Evolutionary conservation across 1,140 invertebrate species (phyloP), one percentile per base, ranked within the genome.

Genomic region (Hyles vespertilio): DNA sequence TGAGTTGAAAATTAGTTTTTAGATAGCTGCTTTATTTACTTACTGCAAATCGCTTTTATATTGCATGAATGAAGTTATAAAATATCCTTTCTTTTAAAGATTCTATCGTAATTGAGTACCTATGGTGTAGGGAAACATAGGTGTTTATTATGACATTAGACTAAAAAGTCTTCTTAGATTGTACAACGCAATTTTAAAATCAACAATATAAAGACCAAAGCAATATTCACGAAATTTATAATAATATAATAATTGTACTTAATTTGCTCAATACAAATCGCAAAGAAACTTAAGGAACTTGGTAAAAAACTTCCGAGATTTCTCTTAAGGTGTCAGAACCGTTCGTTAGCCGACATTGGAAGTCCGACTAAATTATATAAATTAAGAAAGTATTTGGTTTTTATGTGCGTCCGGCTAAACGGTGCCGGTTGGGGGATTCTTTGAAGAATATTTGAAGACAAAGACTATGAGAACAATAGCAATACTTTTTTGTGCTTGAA

Each of bases 321-420:
- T 58, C 58, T 22, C 55, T 59, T 47, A 54, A 70, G 69, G 69
- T 70, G 69, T 70, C 60, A 61, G 56, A 62, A 52, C 59, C 51
- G 57, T 70, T 70, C 62, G 61, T 68, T 68, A 70, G 57, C 34
- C 60, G 36, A 60, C 65, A 65, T 61, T 49, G 53, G 12, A n/a
- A 12, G 47, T 40, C 56, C 45, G 52, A 61, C 56, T 58, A 64
- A 70, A 64, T 70, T 63, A 61, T 61, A 64, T 51, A 67, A 67
- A 70, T 65, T 60, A 67, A 60, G 48, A 10, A 55, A 58, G 53
- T 56, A 63, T 63, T 66, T 58, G 51, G 45, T 70, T 66, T 65
- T 69, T 65, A 53, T 62, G 36, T 22, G 51, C 46, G 47, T 51
- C 52, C 32, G 32, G 52, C 47, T 11, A 11, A 55, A 45, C 60